A percentile compares a stretch with the other conserved stretches of the same genome.
Evolutionary conservation across 2,113 vertebrate species (phyloP).

Genomic region (Phylloscopus trochiloides): DNA sequence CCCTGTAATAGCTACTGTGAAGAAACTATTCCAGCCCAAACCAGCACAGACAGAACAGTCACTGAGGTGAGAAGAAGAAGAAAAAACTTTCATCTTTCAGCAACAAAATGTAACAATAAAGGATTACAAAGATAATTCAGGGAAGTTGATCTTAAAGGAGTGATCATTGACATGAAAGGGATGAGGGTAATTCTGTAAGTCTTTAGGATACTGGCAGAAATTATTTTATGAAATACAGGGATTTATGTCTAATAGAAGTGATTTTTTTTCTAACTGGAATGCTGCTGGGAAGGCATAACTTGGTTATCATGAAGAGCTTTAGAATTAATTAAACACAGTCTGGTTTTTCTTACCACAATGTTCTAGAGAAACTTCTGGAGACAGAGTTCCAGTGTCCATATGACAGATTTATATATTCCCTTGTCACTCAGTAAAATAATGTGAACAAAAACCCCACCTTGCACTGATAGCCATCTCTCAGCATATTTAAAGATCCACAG

Average conservation of each 20-base stretch:
- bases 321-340: neutral
- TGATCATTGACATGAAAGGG: neutral
- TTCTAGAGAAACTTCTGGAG: neutral
- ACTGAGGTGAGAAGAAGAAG: neutral
- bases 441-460: neutral
- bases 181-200: neutral
- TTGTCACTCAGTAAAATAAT: neutral
- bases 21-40: neutral
- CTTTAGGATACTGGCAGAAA: neutral
- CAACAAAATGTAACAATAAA: neutral
- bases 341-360: neutral
- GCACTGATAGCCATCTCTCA: neutral
- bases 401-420: neutral
- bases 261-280: neutral
- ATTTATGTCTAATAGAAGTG: neutral
- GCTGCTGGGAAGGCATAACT: neutral
- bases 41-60: neutral
- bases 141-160: neutral
- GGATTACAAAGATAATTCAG: neutral
- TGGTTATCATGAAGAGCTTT: neutral
- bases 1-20: neutral
- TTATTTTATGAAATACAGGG: neutral
- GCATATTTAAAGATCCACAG: neutral
- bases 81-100: neutral
- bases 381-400: neutral